Evolutionary conservation across 2,113 vertebrate genomes (phyloP), one percentile per base, ranked within the genome.

Genomic region (Gobio gobio): DNA sequence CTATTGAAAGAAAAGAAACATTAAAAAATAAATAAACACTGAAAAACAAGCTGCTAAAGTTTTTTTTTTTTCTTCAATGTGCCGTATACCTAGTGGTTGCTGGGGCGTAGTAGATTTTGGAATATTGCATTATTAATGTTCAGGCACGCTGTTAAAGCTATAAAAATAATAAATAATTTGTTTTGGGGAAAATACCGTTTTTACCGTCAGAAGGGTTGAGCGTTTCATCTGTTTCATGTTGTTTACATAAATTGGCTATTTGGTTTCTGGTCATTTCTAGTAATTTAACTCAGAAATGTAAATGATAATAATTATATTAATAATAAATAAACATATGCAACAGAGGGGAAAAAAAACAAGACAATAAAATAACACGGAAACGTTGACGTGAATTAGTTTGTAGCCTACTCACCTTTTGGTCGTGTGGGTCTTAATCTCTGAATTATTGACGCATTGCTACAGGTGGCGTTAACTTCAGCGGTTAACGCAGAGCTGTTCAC

Each of bases 381-480:
- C 26, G 8, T 54, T 54, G 7, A 29, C 14, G 29, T 75, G 24
- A 6, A 75, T 49, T 20, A 24, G 10, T 54, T 54, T 29, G 14
- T 76, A 29, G 29, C 29, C 29, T 29, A 8, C 86, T 89, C 63
- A 90, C 87, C 89, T 88, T 82, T 90, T 20, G 82, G 78, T 40
- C 85, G 79, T 8, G 76, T 18, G 13, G 47, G 29, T 66, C 80
- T 86, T 40, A 82, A 47, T 81, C 81, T 86, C 56, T 72, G 51
- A 24, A 81, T 58, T 5, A 51, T 5, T 72, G 80, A 87, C 45
- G 83, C 87, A 78, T 90, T 90, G 87, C 76, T 78, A 85, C 87
- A 90, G 87, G 89, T 88, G 83, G 58, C 18, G 86, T 88, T 89
- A 36, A 68, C 20, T 13, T 88, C 82, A 49, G 61, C 10, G 82